Percentiles rank a stretch among this genome's conserved stretches.
Evolutionary conservation across 2,797 vertebrate genomes (phyloP).

Genomic region (Phylloscopus collybita): DNA sequence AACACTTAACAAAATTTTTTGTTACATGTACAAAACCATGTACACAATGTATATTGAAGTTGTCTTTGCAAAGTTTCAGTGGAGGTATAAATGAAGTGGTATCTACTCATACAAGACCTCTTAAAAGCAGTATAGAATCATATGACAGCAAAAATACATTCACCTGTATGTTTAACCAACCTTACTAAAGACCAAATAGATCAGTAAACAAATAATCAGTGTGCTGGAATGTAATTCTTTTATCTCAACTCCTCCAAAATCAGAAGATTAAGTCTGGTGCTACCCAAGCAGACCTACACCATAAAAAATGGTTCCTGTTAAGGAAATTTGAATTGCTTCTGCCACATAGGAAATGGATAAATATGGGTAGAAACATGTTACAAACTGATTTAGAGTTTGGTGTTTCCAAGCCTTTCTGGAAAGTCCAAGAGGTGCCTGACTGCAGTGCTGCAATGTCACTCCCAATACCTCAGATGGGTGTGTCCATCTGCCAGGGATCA

Average conservation of each 20-base stretch:
- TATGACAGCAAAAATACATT: not conserved
- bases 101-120: not conserved
- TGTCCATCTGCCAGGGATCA: not conserved
- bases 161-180: not conserved
- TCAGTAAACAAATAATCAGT: not conserved
- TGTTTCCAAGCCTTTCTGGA: not conserved
- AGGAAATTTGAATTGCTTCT: not conserved
- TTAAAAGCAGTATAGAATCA: not conserved
- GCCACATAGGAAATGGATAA: not conserved
- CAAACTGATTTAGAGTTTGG: not conserved
- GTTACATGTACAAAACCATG: not conserved
- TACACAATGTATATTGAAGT: not conserved
- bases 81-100: not conserved
- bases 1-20: not conserved
- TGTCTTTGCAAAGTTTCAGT: not conserved
- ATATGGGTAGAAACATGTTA: not conserved
- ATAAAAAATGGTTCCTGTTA: not conserved
- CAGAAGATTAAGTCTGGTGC: not conserved
- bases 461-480: too few species aligned
- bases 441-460: not conserved
- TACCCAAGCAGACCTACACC: not conserved
- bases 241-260: not conserved
- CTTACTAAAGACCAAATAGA: not conserved
- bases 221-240: not conserved
- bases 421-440: not conserved